Conservation (phyloP, 1,140 invertebrate genomes). For the Eubasilissa regina region DNA sequence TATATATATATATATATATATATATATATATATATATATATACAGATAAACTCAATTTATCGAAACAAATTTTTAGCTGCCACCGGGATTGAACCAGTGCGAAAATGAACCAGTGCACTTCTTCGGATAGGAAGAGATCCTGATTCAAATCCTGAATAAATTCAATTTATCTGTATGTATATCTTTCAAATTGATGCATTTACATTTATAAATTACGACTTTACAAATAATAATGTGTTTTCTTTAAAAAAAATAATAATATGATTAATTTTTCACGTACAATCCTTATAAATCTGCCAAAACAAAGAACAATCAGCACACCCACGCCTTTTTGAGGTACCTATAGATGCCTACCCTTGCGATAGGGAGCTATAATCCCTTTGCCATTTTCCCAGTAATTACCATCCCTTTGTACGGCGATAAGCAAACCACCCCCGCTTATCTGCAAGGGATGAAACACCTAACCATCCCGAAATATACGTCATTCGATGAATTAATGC, state of each 20-base stretch:
- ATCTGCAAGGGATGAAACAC: conserved; percentile 22
- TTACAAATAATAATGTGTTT: background rate
- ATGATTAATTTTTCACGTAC: background rate
- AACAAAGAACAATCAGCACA: background rate
- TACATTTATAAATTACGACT: background rate
- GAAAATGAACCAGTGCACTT: too few species aligned
- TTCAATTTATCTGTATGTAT: too few species aligned
- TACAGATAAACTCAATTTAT: too few species aligned
- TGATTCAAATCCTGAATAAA: too few species aligned
- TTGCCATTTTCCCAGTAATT: conserved; percentile 51
- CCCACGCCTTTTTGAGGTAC: background rate
- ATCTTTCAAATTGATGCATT: background rate
- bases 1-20: too few species aligned
- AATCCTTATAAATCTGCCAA: conserved; percentile 11
- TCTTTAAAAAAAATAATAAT: background rate
- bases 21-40: too few species aligned
- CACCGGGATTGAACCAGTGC: too few species aligned
- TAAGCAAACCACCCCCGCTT: conserved; percentile 56
- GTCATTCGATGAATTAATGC: background rate
- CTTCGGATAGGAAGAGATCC: too few species aligned
- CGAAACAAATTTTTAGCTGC: too few species aligned
- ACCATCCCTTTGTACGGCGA: conserved; percentile 52
- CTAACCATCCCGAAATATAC: conserved; percentile 20
- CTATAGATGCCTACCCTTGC: background rate
- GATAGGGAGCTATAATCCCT: conserved; percentile 43